Conservation (phyloP, 2,888 invertebrate genomes). For the Synergus itoensis region DNA sequence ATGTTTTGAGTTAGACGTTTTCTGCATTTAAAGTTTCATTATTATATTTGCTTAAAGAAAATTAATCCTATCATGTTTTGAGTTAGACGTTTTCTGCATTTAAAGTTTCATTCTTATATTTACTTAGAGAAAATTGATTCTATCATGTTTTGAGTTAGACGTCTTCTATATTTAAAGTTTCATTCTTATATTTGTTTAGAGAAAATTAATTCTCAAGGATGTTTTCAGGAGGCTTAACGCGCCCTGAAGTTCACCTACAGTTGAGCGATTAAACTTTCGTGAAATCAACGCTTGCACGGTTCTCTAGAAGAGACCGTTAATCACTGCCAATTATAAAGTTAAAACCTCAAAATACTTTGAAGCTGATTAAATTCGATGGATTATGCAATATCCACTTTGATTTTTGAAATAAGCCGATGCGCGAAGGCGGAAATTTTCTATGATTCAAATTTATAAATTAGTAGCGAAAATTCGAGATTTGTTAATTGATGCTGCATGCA, state of each 20-base stretch:
- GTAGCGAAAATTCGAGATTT: constrained; percentile 12
- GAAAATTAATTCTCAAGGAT: not conserved
- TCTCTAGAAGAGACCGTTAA: constrained; percentile 48
- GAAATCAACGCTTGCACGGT: not conserved
- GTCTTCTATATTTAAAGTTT: constrained; percentile 16
- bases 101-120: not conserved
- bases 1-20: not conserved
- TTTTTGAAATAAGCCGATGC: not conserved
- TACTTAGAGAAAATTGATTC: not conserved
- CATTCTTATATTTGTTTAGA: not conserved
- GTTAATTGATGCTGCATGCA: constrained; percentile 26
- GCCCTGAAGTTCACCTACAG: not conserved
- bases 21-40: not conserved
- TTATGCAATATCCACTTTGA: not conserved
- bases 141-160: not conserved
- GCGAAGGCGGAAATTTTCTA: not conserved
- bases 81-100: not conserved
- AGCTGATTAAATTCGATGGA: too few species aligned
- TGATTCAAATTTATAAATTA: not conserved
- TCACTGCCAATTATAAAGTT: constrained; percentile 62
- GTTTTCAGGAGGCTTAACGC: not conserved
- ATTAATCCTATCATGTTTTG: not conserved
- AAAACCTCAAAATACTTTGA: not conserved
- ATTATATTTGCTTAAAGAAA: not conserved
- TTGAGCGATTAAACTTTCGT: constrained; percentile 3